phyloP scores from a whole-genome alignment of 2,113 vertebrate species.

The Dicerorhinus sumatrensis region DNA sequence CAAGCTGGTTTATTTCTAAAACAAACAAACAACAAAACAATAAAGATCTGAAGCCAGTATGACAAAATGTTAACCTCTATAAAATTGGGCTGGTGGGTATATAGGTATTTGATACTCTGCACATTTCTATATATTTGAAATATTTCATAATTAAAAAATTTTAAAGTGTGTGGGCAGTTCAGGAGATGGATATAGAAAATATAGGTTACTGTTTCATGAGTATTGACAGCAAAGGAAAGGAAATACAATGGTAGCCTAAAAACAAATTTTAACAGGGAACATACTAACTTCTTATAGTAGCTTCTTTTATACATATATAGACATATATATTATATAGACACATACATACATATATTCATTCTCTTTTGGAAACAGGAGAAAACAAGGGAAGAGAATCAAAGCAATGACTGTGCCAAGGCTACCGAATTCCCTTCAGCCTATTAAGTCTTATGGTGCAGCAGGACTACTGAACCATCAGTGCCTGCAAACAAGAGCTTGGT shows the following conservation, averaged over 20 bases:
- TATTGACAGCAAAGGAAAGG: neutral
- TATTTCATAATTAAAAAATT: conserved; percentile 1
- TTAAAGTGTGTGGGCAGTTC: neutral
- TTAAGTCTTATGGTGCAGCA: neutral
- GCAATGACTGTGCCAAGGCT: neutral
- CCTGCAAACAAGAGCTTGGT: neutral
- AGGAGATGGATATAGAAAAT: conserved; percentile 20
- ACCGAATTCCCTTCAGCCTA: neutral
- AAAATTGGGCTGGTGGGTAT: neutral
- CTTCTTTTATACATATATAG: no score
- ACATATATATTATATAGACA: neutral
- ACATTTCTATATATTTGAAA: neutral
- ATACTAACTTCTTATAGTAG: neutral
- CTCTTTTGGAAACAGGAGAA: neutral
- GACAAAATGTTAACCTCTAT: neutral
- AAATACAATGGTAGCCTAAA: neutral
- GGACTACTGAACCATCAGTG: neutral
- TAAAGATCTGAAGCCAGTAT: neutral
- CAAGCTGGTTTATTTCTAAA: neutral
- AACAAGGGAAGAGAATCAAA: neutral
- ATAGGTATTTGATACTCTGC: neutral
- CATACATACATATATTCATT: neutral
- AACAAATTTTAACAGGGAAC: neutral
- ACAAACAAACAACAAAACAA: neutral
- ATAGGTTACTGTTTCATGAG: neutral